Conservation (phyloP, 2,888 invertebrate genomes). For the Heliconius hortense region DNA sequence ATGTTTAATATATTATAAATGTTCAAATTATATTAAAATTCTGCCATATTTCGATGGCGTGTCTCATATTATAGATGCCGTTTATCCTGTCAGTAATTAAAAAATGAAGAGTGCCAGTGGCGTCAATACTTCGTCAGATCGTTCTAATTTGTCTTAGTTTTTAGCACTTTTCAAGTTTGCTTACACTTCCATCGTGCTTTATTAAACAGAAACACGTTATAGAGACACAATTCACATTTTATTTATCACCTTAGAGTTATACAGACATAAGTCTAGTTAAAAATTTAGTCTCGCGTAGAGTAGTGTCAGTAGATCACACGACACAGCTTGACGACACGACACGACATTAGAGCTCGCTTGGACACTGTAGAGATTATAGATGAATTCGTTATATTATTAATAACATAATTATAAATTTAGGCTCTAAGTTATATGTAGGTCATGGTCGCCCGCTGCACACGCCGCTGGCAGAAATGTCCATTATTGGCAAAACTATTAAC, state of each 20-base stretch:
- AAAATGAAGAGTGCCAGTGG: neutral
- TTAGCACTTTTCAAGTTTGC: neutral
- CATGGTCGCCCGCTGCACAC: neutral
- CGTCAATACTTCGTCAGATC: neutral
- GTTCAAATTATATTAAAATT: neutral
- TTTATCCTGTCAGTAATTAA: no score
- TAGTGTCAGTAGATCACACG: neutral
- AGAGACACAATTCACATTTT: neutral
- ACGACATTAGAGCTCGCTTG: neutral
- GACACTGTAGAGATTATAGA: conserved; percentile 7
- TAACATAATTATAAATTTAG: conserved; percentile 1
- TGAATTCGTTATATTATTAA: conserved; percentile 17
- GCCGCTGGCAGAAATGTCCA: neutral
- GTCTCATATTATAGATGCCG: no score
- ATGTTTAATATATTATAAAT: neutral
- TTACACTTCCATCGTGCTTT: no score
- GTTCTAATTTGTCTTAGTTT: neutral
- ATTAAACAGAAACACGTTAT: no score
- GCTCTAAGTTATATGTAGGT: neutral
- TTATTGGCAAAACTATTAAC: no score
- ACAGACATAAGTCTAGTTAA: neutral
- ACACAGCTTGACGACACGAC: neutral
- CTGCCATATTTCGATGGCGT: neutral
- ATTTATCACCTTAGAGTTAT: neutral
- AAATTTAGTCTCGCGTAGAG: neutral